Evolutionary conservation across 2,888 invertebrate species (phyloP).

Genomic region (Chalcis sispes): DNA sequence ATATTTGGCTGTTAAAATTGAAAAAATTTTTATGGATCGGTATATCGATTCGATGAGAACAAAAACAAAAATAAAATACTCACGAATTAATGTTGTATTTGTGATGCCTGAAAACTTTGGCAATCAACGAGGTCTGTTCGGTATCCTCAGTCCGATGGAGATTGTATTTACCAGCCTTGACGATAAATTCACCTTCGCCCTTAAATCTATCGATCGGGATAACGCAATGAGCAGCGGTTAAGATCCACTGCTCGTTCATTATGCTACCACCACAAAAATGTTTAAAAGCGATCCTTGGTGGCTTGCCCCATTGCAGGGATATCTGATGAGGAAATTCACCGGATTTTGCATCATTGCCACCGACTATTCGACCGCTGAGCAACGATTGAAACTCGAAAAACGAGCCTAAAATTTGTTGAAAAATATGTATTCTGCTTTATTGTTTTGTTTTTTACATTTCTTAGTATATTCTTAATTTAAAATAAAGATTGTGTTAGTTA

Average conservation of each 20-base stretch:
- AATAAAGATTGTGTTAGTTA: no score
- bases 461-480: no score
- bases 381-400: no score
- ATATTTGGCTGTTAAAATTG: no score
- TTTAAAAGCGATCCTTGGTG: neutral
- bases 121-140: conserved; percentile 71
- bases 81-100: conserved; percentile 65
- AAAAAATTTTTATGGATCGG: no score
- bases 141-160: conserved; percentile 60
- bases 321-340: conserved; percentile 77
- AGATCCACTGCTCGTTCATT: conserved; percentile 70
- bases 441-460: no score
- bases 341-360: conserved; percentile 69
- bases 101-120: conserved; percentile 70
- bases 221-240: conserved; percentile 73
- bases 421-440: no score
- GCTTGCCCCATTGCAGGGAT: conserved; percentile 72
- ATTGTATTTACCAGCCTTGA: conserved; percentile 63
- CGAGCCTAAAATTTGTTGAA: no score
- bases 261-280: conserved; percentile 75
- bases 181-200: conserved; percentile 75
- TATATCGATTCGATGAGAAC: no score
- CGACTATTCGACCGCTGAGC: conserved; percentile 61
- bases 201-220: conserved; percentile 67
- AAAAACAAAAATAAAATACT: no score